Evolutionary conservation across 2,888 invertebrate genomes (phyloP), one percentile per base, ranked within the genome.

Genomic region (Xestia rhomboidea): DNA sequence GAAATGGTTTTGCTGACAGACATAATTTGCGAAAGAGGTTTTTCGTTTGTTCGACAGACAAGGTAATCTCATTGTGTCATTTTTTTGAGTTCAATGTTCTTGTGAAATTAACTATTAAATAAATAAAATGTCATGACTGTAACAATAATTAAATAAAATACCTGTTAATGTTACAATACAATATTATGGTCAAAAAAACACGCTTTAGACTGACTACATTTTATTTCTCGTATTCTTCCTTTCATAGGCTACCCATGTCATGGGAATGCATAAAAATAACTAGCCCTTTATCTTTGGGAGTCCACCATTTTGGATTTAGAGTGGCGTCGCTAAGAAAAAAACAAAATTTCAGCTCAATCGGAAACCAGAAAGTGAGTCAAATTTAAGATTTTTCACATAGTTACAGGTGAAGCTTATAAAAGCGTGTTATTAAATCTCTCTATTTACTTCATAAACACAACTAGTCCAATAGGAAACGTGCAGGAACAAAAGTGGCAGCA

Each of bases 1-100:
- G 15, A 44, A 70, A 51, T 46, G 34, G 51, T 74, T 60, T 68
- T 73, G 54, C 41, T 70, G 44, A 73, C 62, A 62, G 27, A 73
- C 18, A 66, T 44, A 70, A 66, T 82, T 49, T 38, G 15, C n/a
- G 13, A 24, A 34, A 10, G 7, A 2, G 6, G 51, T 38, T 34
- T 64, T 49, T 41, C 10, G 30, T 15, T 27, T 64, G 10, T 70
- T 44, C 30, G 18, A 57, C 30, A 60, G 41, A 49, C 8, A 24
- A 54, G n/a, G 13, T 27, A 13, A 10, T 34, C 11, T 41, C 10
- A 41, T 41, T 41, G 46, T 34, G 21, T 30, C 27, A 18, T 44
- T 44, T 11, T n/a, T 21, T 41, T 18, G 27, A 11, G 24, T 34
- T 62, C 3, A 13, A 77, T 64, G 6, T 8, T 64, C 13, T 34